Evolutionary conservation across 1,140 invertebrate genomes (phyloP).

Genomic region (Paraescarpia echinospica): DNA sequence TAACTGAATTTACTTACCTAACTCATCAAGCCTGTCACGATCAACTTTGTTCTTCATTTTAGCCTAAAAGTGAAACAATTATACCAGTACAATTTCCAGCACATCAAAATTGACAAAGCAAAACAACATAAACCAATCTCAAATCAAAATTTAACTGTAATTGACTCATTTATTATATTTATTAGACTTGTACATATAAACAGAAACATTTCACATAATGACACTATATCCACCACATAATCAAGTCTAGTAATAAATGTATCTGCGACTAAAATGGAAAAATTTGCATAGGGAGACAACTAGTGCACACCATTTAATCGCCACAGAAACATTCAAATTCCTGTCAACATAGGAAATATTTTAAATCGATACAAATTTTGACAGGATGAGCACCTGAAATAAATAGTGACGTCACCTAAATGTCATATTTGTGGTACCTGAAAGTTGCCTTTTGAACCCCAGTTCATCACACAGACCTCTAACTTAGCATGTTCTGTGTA

Average conservation of each 20-base stretch:
- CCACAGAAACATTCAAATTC: neutral
- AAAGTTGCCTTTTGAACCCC: no score
- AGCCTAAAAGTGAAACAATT: slow-evolving; percentile 36
- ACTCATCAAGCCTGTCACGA: slow-evolving; percentile 40
- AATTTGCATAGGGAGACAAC: neutral
- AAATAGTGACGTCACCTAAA: neutral
- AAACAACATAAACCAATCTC: neutral
- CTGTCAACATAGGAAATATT: neutral
- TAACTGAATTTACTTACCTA: slow-evolving; percentile 5
- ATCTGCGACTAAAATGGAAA: neutral
- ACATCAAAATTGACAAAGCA: neutral
- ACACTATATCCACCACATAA: neutral
- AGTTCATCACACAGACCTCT: no score
- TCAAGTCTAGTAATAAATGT: neutral
- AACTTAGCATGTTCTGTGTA: no score
- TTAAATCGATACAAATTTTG: neutral
- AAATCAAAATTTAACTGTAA: neutral
- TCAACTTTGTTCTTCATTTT: slow-evolving; percentile 51
- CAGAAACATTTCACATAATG: neutral
- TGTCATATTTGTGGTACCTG: no score
- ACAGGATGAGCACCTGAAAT: neutral
- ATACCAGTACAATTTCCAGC: neutral
- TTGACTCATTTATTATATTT: neutral
- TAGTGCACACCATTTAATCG: neutral
- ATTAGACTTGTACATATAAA: neutral